A percentile compares a stretch with the other conserved stretches of the same genome.
Conservation (phyloP, 1,140 invertebrate genomes). For the Brachionus angularis region DNA sequence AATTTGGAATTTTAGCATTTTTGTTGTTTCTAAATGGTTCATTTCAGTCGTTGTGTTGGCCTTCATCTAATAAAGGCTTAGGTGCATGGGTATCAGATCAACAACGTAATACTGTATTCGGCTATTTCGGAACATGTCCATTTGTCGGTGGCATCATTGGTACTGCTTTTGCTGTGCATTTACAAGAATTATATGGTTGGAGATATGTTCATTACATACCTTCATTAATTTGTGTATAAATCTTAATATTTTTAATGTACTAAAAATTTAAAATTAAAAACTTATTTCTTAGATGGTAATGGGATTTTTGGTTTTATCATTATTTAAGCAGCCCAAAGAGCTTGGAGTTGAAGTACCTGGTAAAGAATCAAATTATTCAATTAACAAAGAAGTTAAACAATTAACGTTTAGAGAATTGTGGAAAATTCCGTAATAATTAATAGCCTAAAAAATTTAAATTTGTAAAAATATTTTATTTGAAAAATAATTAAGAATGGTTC, state of each 20-base stretch:
- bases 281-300: constrained; percentile 48
- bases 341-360: constrained; percentile 54
- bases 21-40: constrained; percentile 60
- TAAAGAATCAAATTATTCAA: constrained; percentile 47
- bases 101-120: constrained; percentile 59
- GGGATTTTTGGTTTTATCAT: constrained; percentile 54
- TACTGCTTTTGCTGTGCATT: constrained; percentile 59
- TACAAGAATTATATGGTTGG: constrained; percentile 60
- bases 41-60: constrained; percentile 59
- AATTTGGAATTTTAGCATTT: constrained; percentile 53
- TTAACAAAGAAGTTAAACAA: neutral
- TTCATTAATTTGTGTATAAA: constrained; percentile 53
- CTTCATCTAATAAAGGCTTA: constrained; percentile 58
- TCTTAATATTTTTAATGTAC: neutral
- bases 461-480: constrained; percentile 20
- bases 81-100: constrained; percentile 59
- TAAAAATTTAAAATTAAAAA: neutral
- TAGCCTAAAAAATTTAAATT: neutral
- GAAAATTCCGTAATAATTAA: constrained; percentile 18
- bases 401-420: neutral
- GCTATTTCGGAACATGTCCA: constrained; percentile 60
- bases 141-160: constrained; percentile 61
- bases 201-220: constrained; percentile 56
- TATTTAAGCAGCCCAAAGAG: constrained; percentile 56
- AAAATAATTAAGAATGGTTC: constrained; percentile 54